phyloP scores from a whole-genome alignment of 2,113 vertebrate species.

The Gadus macrocephalus region DNA sequence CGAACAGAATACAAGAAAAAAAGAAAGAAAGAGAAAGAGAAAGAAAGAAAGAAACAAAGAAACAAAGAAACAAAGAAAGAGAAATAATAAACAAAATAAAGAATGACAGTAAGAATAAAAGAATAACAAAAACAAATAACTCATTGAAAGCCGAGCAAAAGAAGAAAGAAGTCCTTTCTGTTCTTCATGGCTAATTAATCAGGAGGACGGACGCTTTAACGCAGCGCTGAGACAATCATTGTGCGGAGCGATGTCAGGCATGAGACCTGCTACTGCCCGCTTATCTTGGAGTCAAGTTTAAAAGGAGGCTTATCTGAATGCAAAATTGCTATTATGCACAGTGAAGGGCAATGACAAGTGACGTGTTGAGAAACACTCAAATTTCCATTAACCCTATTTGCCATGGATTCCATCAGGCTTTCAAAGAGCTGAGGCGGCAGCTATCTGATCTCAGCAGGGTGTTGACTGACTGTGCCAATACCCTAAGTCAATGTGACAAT shows the following conservation, averaged over 20 bases:
- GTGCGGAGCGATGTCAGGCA: not conserved
- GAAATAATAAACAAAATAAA: not conserved
- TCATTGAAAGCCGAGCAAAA: not conserved
- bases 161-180: slow-evolving; percentile 1
- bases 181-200: slow-evolving; percentile 56
- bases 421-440: not conserved
- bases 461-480: not conserved
- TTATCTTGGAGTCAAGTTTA: slow-evolving; percentile 15
- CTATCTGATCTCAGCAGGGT: not conserved
- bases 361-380: slow-evolving; percentile 8
- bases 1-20: not conserved
- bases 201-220: slow-evolving; percentile 35
- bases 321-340: slow-evolving; percentile 15
- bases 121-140: slow-evolving; percentile 30
- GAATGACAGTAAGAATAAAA: slow-evolving; percentile 21
- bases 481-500: too few species aligned
- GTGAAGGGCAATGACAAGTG: slow-evolving; percentile 11
- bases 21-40: not conserved
- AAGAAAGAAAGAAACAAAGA: slow-evolving; percentile 23
- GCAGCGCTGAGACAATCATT: slow-evolving; percentile 11
- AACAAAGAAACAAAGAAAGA: too few species aligned
- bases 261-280: slow-evolving; percentile 15
- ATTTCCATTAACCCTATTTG: not conserved
- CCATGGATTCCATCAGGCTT: slow-evolving; percentile 13
- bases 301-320: slow-evolving; percentile 5